phyloP scores from a whole-genome alignment of 2,113 vertebrate species.

The human (Homo sapiens) region DNA sequence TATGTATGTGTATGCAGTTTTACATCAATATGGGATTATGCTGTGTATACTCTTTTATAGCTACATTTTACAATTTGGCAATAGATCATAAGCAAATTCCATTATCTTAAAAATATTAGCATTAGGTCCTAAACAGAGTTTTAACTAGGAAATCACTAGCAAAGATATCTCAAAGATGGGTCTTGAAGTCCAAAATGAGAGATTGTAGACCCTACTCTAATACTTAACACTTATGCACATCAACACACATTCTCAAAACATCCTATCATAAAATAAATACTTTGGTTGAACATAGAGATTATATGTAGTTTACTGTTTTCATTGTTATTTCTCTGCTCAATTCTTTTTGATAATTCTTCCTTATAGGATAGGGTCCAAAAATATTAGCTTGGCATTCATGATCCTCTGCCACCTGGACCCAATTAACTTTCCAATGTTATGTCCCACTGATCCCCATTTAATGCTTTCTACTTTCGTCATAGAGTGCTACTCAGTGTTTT shows the following conservation, averaged over 20 bases:
- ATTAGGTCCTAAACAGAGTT: neutral
- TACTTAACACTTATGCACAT: neutral
- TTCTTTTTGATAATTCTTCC: neutral
- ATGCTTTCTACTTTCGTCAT: neutral
- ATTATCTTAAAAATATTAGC: neutral
- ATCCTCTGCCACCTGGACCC: neutral
- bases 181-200: neutral
- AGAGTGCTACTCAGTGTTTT: neutral
- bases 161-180: neutral
- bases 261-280: neutral
- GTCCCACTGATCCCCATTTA: neutral
- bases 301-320: neutral
- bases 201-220: fast-evolving
- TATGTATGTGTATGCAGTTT: neutral
- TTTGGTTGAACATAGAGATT: neutral
- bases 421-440: neutral
- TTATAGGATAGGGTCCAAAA: neutral
- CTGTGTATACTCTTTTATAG: neutral
- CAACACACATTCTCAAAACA: neutral
- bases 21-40: neutral
- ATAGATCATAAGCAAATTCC: neutral
- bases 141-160: neutral
- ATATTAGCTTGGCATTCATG: neutral
- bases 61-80: neutral
- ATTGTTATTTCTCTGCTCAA: neutral